Conservation (phyloP, 2,113 vertebrate species). For the Gracilinanus agilis region DNA sequence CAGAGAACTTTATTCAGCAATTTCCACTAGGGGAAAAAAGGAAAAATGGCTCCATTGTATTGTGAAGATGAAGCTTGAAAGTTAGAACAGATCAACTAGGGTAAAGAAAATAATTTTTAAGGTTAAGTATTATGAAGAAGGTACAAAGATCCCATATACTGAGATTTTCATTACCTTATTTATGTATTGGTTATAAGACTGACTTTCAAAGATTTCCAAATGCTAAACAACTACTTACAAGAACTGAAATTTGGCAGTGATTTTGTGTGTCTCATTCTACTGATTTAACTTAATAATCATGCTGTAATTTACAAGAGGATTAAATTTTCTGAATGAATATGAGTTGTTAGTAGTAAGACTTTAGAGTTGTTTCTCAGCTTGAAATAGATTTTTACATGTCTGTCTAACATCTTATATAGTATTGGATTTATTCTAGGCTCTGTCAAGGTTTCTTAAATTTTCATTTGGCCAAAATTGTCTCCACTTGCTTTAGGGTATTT, state of each 20-base stretch:
- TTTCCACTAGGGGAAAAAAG: conserved; percentile 36
- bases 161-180: conserved; percentile 46
- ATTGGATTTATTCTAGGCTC: conserved; percentile 67
- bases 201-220: background rate
- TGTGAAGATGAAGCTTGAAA: conserved; percentile 27
- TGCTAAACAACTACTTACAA: background rate
- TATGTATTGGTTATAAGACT: background rate
- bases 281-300: background rate
- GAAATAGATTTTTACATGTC: conserved; percentile 27
- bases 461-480: conserved; percentile 51
- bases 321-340: background rate
- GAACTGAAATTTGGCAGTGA: conserved; percentile 1
- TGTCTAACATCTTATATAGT: conserved; percentile 28
- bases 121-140: background rate
- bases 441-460: conserved; percentile 30
- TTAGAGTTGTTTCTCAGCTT: background rate
- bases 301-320: background rate
- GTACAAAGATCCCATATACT: background rate
- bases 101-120: conserved; percentile 47
- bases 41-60: background rate
- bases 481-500: conserved; percentile 62
- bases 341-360: background rate
- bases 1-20: conserved; percentile 37
- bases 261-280: background rate
- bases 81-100: conserved; percentile 35